phyloP scores from a whole-genome alignment of 2,113 vertebrate species.

The Rhabdomys dilectus region DNA sequence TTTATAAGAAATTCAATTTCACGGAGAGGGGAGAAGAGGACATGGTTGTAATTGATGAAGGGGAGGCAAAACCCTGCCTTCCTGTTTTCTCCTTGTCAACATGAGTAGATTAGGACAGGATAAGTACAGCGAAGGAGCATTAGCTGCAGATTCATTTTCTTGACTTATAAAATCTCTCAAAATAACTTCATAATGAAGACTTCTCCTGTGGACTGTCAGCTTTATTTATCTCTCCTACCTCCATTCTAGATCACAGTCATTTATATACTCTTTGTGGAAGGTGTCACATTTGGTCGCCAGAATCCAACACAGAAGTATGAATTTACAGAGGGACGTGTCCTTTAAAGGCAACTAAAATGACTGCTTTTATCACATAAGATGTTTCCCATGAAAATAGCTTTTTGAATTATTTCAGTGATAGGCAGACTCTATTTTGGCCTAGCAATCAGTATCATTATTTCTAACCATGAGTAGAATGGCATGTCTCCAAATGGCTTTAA shows the following conservation, averaged over 20 bases:
- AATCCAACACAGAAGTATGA: neutral
- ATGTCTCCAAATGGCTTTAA: constrained; percentile 63
- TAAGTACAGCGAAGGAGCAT: constrained; percentile 24
- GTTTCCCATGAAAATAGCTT: constrained; percentile 72
- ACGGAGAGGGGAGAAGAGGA: neutral
- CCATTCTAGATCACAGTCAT: constrained; percentile 71
- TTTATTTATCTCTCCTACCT: constrained; percentile 74
- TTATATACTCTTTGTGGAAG: constrained; percentile 78
- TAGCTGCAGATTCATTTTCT: constrained; percentile 62
- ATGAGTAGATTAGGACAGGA: constrained; percentile 27
- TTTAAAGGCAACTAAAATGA: constrained; percentile 74
- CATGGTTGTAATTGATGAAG: constrained; percentile 60
- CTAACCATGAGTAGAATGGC: constrained; percentile 26
- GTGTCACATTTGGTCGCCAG: constrained; percentile 67
- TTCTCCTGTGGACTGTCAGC: constrained; percentile 70
- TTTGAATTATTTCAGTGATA: constrained; percentile 72
- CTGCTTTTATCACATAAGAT: constrained; percentile 39
- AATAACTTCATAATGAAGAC: constrained; percentile 80
- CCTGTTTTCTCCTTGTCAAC: rapidly evolving
- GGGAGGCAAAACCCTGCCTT: neutral
- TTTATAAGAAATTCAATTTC: constrained; percentile 75
- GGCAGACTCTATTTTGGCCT: constrained; percentile 11
- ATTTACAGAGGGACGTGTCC: constrained; percentile 67
- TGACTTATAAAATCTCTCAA: constrained; percentile 53
- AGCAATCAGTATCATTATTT: constrained; percentile 61